These are phyloP conservation scores for Drosophila pseudotakahashii DNA, from an alignment of 2,888 invertebrate genomes.

Conservation along the genomic window DNA sequence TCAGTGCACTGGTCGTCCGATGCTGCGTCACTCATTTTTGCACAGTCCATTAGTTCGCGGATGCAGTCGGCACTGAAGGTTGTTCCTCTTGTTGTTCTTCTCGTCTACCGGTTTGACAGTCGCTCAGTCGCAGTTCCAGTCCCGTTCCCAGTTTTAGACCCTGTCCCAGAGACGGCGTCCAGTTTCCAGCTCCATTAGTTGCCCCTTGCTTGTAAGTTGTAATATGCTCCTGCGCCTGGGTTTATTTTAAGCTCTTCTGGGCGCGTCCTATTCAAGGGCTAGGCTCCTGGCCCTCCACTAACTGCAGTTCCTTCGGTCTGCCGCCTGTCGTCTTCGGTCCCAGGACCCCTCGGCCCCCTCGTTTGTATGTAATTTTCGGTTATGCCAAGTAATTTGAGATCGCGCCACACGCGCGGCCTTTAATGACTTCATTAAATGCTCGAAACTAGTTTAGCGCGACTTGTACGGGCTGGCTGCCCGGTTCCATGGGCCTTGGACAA, in stretches of 20 bases:
- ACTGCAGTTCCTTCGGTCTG: neutral
- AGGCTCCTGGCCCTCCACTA: slow-evolving; percentile 1
- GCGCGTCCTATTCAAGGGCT: slow-evolving; percentile 43
- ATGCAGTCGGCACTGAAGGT: slow-evolving; percentile 74
- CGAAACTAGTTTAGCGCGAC: slow-evolving; percentile 59
- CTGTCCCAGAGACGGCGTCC: slow-evolving; percentile 20
- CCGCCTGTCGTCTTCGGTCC: neutral
- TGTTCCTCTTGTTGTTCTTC: slow-evolving; percentile 46
- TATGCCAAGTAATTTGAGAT: slow-evolving; percentile 82
- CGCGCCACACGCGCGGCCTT: slow-evolving; percentile 83
- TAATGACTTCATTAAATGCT: slow-evolving; percentile 83
- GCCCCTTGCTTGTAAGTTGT: slow-evolving; percentile 32
- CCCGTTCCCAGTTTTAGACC: slow-evolving; percentile 16
- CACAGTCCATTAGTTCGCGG: slow-evolving; percentile 78
- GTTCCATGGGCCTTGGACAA: slow-evolving; percentile 51
- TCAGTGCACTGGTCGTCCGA: slow-evolving; percentile 34
- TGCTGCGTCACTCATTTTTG: slow-evolving; percentile 77
- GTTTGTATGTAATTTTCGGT: slow-evolving; percentile 79
- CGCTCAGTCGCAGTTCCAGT: slow-evolving; percentile 55
- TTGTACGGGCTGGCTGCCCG: slow-evolving; percentile 21
- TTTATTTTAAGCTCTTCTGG: slow-evolving; percentile 48
- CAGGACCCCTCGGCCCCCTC: slow-evolving; percentile 19
- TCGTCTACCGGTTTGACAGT: slow-evolving; percentile 73
- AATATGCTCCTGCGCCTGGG: slow-evolving; percentile 9
- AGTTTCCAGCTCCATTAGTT: slow-evolving; percentile 61